Conservation (phyloP, 1,140 invertebrate species). For the Drosophila sp. region DNA sequence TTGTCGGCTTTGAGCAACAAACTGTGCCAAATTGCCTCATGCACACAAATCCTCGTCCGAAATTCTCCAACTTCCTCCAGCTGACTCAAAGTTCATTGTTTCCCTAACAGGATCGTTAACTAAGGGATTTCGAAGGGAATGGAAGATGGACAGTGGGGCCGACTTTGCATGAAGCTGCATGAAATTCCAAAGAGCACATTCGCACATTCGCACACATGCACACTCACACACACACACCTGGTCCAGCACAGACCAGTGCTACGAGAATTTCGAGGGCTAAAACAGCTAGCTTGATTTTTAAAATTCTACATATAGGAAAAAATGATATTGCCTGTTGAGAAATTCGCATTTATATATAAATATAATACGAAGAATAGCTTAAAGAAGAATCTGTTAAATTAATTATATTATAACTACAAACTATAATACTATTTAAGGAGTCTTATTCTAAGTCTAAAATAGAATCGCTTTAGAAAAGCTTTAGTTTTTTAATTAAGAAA, state of each 20-base stretch:
- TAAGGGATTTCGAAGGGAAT: background rate
- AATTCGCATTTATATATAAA: too few relatives aligned
- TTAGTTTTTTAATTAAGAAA: too few relatives aligned
- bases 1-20: background rate
- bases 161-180: constrained; percentile 39
- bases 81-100: constrained; percentile 66
- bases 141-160: constrained; percentile 1
- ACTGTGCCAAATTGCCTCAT: constrained; percentile 22
- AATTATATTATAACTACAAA: too few relatives aligned
- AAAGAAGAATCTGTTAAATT: too few relatives aligned
- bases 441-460: too few relatives aligned
- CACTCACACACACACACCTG: constrained; percentile 15
- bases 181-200: constrained; percentile 38
- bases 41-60: constrained; percentile 6
- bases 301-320: too few relatives aligned
- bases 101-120: constrained; percentile 32
- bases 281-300: too few relatives aligned
- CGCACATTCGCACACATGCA: constrained; percentile 11
- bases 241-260: background rate
- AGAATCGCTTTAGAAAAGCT: too few relatives aligned
- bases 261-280: too few relatives aligned
- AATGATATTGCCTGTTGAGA: too few relatives aligned
- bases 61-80: constrained; percentile 42
- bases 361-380: too few relatives aligned
- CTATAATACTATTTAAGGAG: too few relatives aligned